phyloP scores from a whole-genome alignment of 2,113 vertebrate species.

The Otis tarda region DNA sequence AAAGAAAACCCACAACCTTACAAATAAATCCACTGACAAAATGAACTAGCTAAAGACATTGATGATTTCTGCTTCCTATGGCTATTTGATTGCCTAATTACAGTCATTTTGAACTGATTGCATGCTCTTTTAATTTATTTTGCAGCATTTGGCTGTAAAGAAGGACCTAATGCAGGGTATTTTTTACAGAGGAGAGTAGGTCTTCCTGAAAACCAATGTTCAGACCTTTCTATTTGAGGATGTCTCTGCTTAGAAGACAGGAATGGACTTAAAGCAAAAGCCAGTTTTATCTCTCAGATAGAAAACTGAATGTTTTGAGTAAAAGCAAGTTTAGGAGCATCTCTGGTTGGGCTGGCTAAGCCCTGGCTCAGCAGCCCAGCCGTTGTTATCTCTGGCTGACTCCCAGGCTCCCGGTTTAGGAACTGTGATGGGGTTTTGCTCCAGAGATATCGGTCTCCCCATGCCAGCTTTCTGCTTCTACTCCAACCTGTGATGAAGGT shows the following conservation, averaged over 20 bases:
- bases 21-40: slow-evolving; percentile 24
- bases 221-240: neutral
- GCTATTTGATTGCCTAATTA: slow-evolving; percentile 66
- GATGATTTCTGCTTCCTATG: slow-evolving; percentile 47
- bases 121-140: slow-evolving; percentile 74
- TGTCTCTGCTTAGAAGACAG: neutral
- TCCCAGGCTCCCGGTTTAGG: neutral
- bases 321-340: neutral
- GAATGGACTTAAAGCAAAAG: neutral
- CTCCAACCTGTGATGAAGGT: neutral
- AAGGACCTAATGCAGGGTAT: slow-evolving; percentile 17
- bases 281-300: neutral
- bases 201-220: neutral
- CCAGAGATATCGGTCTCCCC: neutral
- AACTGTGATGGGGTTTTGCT: neutral
- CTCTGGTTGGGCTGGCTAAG: neutral
- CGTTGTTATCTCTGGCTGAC: neutral
- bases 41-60: slow-evolving; percentile 19
- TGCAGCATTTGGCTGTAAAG: slow-evolving; percentile 43
- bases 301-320: neutral
- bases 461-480: neutral
- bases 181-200: neutral
- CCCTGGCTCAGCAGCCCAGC: neutral
- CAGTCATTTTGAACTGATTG: slow-evolving; percentile 65
- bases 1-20: neutral